Conservation (phyloP, 2,113 vertebrate species). For the Myotis yumanensis region DNA sequence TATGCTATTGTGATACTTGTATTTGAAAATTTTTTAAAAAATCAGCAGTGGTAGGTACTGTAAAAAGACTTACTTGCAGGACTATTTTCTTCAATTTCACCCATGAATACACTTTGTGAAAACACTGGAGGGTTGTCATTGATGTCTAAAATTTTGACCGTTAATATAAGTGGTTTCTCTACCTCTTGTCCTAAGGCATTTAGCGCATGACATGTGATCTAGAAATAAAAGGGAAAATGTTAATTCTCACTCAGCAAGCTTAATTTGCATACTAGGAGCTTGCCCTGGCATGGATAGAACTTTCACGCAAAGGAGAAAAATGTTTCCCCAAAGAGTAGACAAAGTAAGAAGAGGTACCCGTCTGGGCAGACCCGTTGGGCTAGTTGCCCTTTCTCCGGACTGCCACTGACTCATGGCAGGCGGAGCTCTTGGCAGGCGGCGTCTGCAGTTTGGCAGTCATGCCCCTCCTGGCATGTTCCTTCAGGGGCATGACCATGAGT, state of each 20-base stretch:
- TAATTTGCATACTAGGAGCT: not conserved
- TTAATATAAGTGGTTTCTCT: conserved; percentile 84
- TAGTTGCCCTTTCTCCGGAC: not conserved
- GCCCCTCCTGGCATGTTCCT: not conserved
- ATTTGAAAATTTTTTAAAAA: not conserved
- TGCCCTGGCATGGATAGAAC: not conserved
- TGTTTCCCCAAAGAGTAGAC: not conserved
- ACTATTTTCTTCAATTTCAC: conserved; percentile 85
- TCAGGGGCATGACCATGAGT: not conserved
- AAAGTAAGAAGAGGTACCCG: not conserved
- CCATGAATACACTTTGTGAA: conserved; percentile 80
- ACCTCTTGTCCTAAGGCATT: conserved; percentile 77
- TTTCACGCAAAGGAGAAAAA: not conserved
- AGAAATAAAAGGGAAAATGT: conserved; percentile 66
- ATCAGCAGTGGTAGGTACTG: not conserved
- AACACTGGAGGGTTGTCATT: conserved; percentile 88
- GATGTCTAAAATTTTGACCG: conserved; percentile 86
- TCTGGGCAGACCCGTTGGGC: not conserved
- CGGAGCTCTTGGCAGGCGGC: not conserved
- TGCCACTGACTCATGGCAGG: not conserved
- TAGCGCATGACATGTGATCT: conserved; percentile 85
- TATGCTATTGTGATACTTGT: not conserved
- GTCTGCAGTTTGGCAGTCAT: not conserved
- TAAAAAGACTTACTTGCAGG: conserved; percentile 84
- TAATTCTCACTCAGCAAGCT: not conserved